Percentiles rank a stretch among this genome's conserved stretches.
Conservation (phyloP, 2,113 vertebrate species). For the Bujurquina vittata region DNA sequence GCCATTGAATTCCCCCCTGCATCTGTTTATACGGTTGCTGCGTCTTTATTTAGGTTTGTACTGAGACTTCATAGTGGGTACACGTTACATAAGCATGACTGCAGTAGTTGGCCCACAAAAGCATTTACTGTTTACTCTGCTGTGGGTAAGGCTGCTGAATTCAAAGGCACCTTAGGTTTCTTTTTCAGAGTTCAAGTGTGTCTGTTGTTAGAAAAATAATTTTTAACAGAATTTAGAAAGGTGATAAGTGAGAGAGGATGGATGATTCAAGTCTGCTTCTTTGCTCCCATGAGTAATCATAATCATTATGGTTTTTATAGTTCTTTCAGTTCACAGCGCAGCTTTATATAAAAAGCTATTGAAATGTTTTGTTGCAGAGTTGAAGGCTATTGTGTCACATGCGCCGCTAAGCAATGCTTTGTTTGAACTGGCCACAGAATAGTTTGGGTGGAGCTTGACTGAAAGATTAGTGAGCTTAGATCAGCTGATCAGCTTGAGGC, state of each 20-base stretch:
- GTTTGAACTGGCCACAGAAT: background rate
- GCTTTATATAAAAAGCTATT: background rate
- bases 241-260: background rate
- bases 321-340: background rate
- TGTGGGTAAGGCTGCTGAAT: background rate
- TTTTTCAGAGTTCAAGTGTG: background rate
- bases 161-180: background rate
- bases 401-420: background rate
- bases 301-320: background rate
- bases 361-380: background rate
- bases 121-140: background rate
- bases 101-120: background rate
- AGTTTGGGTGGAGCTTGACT: background rate
- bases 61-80: background rate
- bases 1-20: background rate
- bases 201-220: background rate
- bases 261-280: background rate
- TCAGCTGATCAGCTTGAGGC: background rate
- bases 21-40: background rate
- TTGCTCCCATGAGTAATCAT: background rate
- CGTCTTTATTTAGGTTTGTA: background rate
- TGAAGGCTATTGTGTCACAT: background rate
- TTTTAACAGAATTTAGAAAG: background rate
- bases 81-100: conserved; percentile 25
- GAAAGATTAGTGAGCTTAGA: background rate